Evolutionary conservation across 2,888 invertebrate genomes (phyloP), one percentile per base, ranked within the genome.

Genomic region (Callyntrura sp.): DNA sequence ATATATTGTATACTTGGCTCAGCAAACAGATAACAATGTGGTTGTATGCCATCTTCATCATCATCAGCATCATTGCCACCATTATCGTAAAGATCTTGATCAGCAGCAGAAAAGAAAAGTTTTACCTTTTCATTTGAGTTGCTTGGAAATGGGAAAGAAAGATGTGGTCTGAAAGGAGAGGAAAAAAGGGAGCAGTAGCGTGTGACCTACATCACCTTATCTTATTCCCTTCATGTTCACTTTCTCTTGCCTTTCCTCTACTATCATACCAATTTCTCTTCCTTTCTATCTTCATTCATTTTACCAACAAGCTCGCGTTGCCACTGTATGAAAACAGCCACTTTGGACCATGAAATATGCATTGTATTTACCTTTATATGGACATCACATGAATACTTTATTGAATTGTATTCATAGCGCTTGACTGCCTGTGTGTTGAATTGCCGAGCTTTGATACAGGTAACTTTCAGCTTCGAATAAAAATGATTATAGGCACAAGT

Each of bases 171-270:
- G 68, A 68, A 4, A 68, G 68, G 45, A 48, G 25, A 51, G n/a
- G 43, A 25, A n/a, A 25, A 45, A n/a, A 11, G 14, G 55, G 14
- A 25, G 45, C 12, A 62, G 25, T 45, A 65, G 45, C 60, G 65
- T 78, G 78, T 65, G 76, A 85, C 85, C 85, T 78, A 85, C 62
- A 85, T 85, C 85, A 85, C 62, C 85, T 73, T 70, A 85, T 76
- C 85, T 73, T 55, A 0, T 51, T 11, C 25, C 48, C 78, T 25
- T 83, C 48, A 51, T 65, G 4, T 28, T 12, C n/a, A 12, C 65
- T 12, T 28, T 20, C 12, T 51, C 14, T 57, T 79, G 28, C 28
- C 25, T n/a, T n/a, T n/a, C n/a, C n/a, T n/a, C n/a, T n/a, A 28
- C 78, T 17, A 20, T 51, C 62, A 57, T 62, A 62, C 62, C 11